phyloP scores from a whole-genome alignment of 2,113 vertebrate genomes.

The Coptodon rendalli region DNA sequence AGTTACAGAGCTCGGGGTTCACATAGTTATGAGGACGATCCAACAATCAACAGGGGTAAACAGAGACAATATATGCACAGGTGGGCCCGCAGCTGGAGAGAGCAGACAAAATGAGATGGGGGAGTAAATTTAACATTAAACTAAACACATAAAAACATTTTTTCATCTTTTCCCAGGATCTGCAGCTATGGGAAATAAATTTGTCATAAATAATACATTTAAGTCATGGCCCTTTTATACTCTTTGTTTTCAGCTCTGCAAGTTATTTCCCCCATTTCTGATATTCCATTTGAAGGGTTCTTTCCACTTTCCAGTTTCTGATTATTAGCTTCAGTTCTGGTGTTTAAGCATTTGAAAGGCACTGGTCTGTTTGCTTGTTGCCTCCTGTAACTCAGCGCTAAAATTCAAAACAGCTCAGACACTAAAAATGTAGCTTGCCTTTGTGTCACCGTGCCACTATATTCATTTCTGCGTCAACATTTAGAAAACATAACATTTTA shows the following conservation, averaged over 20 bases:
- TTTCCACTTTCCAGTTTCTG: background rate
- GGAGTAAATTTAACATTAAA: background rate
- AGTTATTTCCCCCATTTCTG: background rate
- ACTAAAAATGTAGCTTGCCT: background rate
- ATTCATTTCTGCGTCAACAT: accelerated
- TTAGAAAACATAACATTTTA: background rate
- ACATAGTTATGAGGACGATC: background rate
- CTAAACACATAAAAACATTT: background rate
- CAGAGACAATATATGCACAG: background rate
- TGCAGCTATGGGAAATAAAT: background rate
- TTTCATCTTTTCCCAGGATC: background rate
- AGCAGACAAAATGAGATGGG: background rate
- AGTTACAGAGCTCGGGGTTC: background rate
- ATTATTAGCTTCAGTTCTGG: background rate
- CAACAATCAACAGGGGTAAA: accelerated
- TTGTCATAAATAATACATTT: background rate
- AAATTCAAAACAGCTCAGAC: background rate
- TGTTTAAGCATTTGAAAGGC: background rate
- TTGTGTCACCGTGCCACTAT: background rate
- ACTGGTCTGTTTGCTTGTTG: background rate
- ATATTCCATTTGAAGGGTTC: background rate
- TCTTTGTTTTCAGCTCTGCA: background rate
- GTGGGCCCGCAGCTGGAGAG: background rate
- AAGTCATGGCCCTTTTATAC: background rate
- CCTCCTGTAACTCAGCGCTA: background rate